Evolutionary conservation across 2,888 invertebrate species (phyloP).

Genomic region (Lymantria dispar): DNA sequence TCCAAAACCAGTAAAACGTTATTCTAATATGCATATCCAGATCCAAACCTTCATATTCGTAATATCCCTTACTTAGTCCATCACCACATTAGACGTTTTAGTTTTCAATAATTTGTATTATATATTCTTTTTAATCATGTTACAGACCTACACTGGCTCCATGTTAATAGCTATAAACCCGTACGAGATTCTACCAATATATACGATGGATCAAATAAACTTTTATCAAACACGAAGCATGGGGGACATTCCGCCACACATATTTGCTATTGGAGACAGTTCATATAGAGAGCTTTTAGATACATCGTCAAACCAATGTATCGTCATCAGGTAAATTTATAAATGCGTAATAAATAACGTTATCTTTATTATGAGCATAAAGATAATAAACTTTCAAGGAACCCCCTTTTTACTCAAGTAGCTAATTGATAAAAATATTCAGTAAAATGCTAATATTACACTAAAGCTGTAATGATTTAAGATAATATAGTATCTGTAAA

Average conservation of each 20-base stretch:
- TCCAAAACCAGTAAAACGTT: too few species aligned
- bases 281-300: slow-evolving; percentile 92
- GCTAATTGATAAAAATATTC: too few species aligned
- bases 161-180: slow-evolving; percentile 98
- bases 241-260: slow-evolving; percentile 95
- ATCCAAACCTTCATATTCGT: too few species aligned
- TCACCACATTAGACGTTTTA: too few species aligned
- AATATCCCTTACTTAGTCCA: too few species aligned
- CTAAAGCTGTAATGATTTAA: too few species aligned
- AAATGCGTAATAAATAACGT: not conserved
- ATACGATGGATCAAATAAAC: slow-evolving; percentile 93
- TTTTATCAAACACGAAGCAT: slow-evolving; percentile 91
- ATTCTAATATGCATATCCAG: too few species aligned
- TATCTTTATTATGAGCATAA: not conserved
- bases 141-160: slow-evolving; percentile 96
- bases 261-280: slow-evolving; percentile 97
- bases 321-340: slow-evolving; percentile 91
- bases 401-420: not conserved
- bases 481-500: too few species aligned
- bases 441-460: too few species aligned
- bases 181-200: slow-evolving; percentile 96
- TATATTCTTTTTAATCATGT: slow-evolving; percentile 9
- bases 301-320: slow-evolving; percentile 91
- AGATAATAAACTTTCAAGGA: not conserved
- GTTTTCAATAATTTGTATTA: too few species aligned